Evolutionary conservation across 2,888 invertebrate genomes (phyloP), one percentile per base, ranked within the genome.

Genomic region (Rutpela maculata): DNA sequence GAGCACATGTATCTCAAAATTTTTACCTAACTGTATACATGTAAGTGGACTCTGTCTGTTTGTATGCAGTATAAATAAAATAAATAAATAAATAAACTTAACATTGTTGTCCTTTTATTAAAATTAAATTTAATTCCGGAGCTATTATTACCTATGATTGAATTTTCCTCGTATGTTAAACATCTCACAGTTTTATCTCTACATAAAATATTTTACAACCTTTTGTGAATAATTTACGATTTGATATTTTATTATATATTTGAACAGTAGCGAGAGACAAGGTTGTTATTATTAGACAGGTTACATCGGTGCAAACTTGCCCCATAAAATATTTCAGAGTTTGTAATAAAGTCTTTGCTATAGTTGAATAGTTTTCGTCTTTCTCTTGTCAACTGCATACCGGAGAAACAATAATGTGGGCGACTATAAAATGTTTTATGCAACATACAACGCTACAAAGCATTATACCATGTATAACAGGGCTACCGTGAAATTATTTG

Each of bases 271-370:
- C 57, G n/a, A 18, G 59, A 69, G 35, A 26, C 18, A 31, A 57
- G 17, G 43, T 65, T 65, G 57, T 31, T 70, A 43, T 70, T 57
- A 59, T 56, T 38, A 70, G 22, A 65, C 73, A 65, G 65, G 65
- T 73, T 73, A 19, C 57, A 57, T 19, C 35, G 57, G 31, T 31
- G 65, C 73, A 22, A 65, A 66, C n/a, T 19, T 35, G 74, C 66
- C 26, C 68, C 67, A 74, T 74, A 74, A 74, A 74, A 74, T 74
- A 66, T 50, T 38, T 67, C 74, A 60, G 38, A 26, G 74, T 66
- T 17, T 17, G 60, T 67, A 56, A 56, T 74, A 74, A 63, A 74
- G 22, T 66, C 66, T 19, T 10, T 26, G 57, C 59, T n/a, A 50
- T 74, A 35, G 56, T 72, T 72, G 55, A 50, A 26, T 70, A 57